Base-by-base conservation (phyloP, 2,797 vertebrate genomes). In the Oryzias sinensis region DNA sequence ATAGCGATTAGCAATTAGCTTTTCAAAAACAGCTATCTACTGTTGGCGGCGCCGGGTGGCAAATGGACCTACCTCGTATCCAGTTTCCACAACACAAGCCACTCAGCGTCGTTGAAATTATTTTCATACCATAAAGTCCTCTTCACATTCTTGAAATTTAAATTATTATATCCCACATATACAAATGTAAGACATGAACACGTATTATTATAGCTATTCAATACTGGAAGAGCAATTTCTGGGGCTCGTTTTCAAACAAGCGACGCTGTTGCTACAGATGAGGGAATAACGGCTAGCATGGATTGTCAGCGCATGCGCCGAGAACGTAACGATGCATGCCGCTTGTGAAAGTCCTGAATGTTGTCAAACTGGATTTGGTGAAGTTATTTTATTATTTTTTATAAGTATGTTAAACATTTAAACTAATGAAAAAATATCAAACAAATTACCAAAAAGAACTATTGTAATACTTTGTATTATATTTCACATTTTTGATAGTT, bases 241-340 rank as follows among this genome's bases (percentile, higher is more conserved):
- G 24, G 54, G 47, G 25, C 60, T 68, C 37, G n/a, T 24, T 65
- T 41, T 63, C 52, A 66, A 51, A 70, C 71, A 69, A 61, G 67
- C 74, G 37, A 68, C 67, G 74, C 81, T 72, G 71, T 80, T 75
- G 61, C 76, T 79, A 77, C 73, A 78, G 73, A 77, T 77, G 81
- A 80, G 83, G 68, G 77, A 80, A 84, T 76, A 77, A 83, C 58
- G 16, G 57, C 33, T 37, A 37, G 33, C 33, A 37, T 27, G 59
- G 64, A 63, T 62, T 47, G 0, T 77, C 20, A 44, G 87, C 89
- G 87, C 89, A 53, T 90, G 89, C 84, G 87, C 81, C 9, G 2
- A 22, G 44, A 14, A 13, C 44, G 18, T 18, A 0, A 20, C 18
- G 18, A 20, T 18, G 9, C 20, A 20, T 13, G 20, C 14, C 4